Evolutionary conservation across 2,888 invertebrate species (phyloP).

Genomic region (Cheilosia soror): DNA sequence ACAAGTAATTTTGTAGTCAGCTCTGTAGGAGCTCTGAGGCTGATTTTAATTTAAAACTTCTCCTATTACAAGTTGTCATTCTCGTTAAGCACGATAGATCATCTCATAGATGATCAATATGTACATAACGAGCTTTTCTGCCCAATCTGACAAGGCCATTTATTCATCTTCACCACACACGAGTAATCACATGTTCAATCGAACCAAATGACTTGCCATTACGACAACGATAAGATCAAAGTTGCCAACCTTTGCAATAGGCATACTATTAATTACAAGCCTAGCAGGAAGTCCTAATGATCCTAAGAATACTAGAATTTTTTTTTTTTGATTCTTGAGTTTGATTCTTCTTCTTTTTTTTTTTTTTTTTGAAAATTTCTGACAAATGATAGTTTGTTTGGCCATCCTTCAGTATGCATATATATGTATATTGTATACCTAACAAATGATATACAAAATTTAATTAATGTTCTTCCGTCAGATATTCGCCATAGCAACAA

Average conservation of each 20-base stretch:
- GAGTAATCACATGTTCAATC: not conserved
- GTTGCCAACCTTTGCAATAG: slow-evolving; percentile 50
- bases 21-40: too few species aligned
- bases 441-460: slow-evolving; percentile 59
- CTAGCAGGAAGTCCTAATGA: slow-evolving; percentile 64
- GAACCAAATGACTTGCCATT: slow-evolving; percentile 32
- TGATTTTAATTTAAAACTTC: too few species aligned
- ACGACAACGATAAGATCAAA: slow-evolving; percentile 45
- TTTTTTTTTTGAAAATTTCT: too few species aligned
- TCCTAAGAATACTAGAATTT: slow-evolving; percentile 20
- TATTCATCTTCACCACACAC: slow-evolving; percentile 50
- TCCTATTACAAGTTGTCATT: too few species aligned
- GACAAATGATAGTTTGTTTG: slow-evolving; percentile 46
- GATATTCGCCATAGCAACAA: slow-evolving; percentile 39
- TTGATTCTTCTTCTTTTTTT: too few species aligned
- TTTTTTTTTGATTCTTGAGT: too few species aligned
- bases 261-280: slow-evolving; percentile 63
- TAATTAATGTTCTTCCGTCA: slow-evolving; percentile 65
- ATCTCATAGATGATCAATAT: not conserved
- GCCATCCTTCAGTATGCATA: not conserved
- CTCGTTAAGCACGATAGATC: not conserved
- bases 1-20: too few species aligned
- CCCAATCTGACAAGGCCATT: slow-evolving; percentile 18
- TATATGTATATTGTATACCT: slow-evolving; percentile 1
- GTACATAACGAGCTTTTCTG: not conserved